A percentile compares a stretch with the other conserved stretches of the same genome.
These are phyloP conservation scores for Sandelia bainsii DNA, from an alignment of 2,797 vertebrate species.

Conservation along the genomic window DNA sequence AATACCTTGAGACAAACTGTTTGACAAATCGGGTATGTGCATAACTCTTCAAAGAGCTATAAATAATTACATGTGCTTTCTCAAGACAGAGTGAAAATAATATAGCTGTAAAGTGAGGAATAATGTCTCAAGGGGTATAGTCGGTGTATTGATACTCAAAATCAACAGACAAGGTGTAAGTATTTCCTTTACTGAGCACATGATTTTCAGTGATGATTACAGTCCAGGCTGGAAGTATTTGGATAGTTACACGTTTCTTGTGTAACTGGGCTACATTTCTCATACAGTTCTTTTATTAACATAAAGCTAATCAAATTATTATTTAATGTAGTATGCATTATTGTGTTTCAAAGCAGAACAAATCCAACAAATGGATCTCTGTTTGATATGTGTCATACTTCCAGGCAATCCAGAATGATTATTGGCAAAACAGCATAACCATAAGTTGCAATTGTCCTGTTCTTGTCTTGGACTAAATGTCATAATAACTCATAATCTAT, in stretches of 20 bases:
- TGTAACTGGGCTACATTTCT: too few relatives aligned
- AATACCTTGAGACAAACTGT: neutral
- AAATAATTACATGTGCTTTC: neutral
- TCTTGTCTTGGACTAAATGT: neutral
- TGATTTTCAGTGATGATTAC: neutral
- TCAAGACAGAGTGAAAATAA: neutral
- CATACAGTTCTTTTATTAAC: too few relatives aligned
- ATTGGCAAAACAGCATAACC: neutral
- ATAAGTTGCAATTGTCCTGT: neutral
- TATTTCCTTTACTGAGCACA: neutral
- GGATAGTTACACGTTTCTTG: too few relatives aligned
- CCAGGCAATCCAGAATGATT: neutral
- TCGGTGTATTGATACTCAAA: neutral
- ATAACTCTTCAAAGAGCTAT: conserved; percentile 13
- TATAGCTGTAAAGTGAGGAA: neutral
- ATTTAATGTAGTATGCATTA: too few relatives aligned
- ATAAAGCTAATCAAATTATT: too few relatives aligned
- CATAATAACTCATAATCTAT: neutral
- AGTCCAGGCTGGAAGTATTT: too few relatives aligned
- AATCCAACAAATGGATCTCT: neutral
- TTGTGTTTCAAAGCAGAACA: too few relatives aligned
- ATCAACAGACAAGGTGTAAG: neutral
- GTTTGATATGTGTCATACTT: neutral
- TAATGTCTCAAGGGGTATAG: neutral
- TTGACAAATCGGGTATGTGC: conserved; percentile 6